A percentile compares a stretch with the other conserved stretches of the same genome.
These are phyloP conservation scores for Saguinus midas DNA, from an alignment of 2,113 vertebrate species.

Conservation along the genomic window DNA sequence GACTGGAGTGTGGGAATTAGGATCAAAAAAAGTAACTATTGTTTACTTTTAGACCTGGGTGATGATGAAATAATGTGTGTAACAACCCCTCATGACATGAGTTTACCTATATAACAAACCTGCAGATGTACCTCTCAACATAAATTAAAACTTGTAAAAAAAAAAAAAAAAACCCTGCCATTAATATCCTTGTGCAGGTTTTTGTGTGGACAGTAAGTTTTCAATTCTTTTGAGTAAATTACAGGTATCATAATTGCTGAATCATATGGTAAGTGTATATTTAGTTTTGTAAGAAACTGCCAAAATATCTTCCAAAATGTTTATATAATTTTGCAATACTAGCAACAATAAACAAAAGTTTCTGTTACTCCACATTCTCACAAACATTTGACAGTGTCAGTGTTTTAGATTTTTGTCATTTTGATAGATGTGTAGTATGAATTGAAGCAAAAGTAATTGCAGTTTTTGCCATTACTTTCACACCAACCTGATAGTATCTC, in stretches of 20 bases:
- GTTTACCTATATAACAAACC: no score
- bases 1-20: no score
- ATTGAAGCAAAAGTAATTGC: no score
- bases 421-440: neutral
- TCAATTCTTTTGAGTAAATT: neutral
- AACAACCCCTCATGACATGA: no score
- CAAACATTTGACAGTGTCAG: neutral
- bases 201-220: neutral
- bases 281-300: neutral
- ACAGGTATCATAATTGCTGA: neutral
- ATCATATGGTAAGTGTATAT: neutral
- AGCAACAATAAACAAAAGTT: neutral
- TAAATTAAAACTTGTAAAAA: no score
- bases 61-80: no score
- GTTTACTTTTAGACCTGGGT: no score
- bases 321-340: neutral
- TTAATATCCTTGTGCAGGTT: neutral
- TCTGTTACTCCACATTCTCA: neutral
- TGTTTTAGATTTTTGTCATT: neutral
- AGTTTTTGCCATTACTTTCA: no score
- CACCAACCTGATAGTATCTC: neutral
- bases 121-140: no score
- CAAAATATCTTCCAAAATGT: neutral
- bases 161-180: neutral
- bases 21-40: no score